Evolutionary conservation across 2,888 invertebrate genomes (phyloP), one percentile per base, ranked within the genome.

Genomic region (Ochlodes sylvanus): DNA sequence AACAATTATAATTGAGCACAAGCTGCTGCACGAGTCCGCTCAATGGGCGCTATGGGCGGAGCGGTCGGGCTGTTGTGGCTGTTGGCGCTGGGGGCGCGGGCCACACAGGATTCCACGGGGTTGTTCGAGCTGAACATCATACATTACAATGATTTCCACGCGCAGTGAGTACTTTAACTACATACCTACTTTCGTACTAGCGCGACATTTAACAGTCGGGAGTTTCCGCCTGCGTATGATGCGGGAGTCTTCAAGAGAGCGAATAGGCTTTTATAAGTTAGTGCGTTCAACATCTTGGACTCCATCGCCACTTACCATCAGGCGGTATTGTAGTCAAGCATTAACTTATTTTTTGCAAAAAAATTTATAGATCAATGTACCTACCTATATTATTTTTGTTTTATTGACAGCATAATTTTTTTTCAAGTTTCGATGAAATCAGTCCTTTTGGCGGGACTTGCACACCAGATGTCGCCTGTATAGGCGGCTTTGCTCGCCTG

Each of bases 401-500:
- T n/a, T 42, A 42, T 0, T 12, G 4, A n/a, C 2, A 5, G 12
- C n/a, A 4, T 6, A 17, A 34, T 14, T 41, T n/a, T n/a, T 17
- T 47, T 62, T 44, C 12, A 7, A 96, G 96, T 80, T 96, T 95
- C 77, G 95, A 95, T 69, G 93, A 96, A 77, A 94, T 95, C 57
- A 61, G 69, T 68, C 86, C 88, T 0, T 77, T 80, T 12, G 95
- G 96, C 0, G 93, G 94, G 5, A 85, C 90, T 34, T 96, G 96
- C 76, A 88, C 90, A 60, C 83, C 89, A 0, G 80, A 78, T 0
- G 88, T 84, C 7, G 83, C 74, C 2, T 97, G 97, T 77, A 93
- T 96, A 5, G 97, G 97, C 0, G 97, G 97, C 7, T 95, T 95
- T 77, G 95, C 96, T 0, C 94, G 97, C 0, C 91, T 96, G 0